Evolutionary conservation across 2,797 vertebrate species (phyloP).

Genomic region (Monodelphis domestica): DNA sequence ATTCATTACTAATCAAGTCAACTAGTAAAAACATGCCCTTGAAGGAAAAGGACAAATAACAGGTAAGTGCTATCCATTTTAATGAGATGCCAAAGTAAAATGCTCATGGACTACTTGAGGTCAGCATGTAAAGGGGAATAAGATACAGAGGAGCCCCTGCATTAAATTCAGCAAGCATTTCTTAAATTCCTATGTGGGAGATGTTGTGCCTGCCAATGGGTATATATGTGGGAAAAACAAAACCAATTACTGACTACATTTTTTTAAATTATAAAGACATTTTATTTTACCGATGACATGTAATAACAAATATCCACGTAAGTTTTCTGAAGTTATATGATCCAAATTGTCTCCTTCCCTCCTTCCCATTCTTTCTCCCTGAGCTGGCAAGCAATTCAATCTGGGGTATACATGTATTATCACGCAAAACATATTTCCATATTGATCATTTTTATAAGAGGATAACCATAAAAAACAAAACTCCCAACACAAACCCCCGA

Average conservation of each 20-base stretch:
- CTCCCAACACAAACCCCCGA: no score
- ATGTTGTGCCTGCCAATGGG: background rate
- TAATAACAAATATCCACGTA: no score
- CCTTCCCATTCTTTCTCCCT: no score
- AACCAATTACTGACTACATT: background rate
- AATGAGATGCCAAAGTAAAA: background rate
- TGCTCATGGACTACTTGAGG: background rate
- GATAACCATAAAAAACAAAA: no score
- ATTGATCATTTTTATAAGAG: no score
- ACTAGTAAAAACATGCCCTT: background rate
- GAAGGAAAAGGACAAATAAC: background rate
- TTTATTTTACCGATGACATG: no score
- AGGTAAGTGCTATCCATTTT: background rate
- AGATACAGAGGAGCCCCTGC: background rate
- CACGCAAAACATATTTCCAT: no score
- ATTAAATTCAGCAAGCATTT: background rate
- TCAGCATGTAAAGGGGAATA: background rate
- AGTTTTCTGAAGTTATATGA: no score
- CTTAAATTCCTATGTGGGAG: background rate
- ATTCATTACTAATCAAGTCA: background rate
- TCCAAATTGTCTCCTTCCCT: no score
- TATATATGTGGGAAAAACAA: background rate
- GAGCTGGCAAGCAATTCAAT: no score
- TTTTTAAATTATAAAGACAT: no score
- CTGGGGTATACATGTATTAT: no score